Percentiles rank a stretch among this genome's conserved stretches.
phyloP scores from a whole-genome alignment of 2,797 vertebrate species.

The Cynodonichthys magdalenae region DNA sequence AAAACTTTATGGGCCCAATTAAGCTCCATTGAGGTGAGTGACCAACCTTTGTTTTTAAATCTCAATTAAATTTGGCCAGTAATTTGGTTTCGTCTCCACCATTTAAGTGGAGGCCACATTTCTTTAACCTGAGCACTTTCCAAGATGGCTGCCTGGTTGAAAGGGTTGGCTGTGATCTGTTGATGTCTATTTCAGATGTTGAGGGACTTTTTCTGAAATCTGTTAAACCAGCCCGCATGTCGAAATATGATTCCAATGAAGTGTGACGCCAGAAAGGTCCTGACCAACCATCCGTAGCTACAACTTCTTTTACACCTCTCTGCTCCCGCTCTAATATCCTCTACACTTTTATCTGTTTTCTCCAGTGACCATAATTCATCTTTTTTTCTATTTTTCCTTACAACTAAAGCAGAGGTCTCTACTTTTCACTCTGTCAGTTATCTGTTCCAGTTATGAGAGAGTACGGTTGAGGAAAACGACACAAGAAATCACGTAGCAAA shows the following conservation, averaged over 20 bases:
- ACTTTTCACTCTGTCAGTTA: constrained; percentile 77
- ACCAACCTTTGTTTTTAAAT: too few relatives aligned
- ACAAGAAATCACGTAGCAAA: constrained; percentile 26
- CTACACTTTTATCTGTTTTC: constrained; percentile 13
- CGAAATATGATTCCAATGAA: not conserved
- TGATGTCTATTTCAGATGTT: not conserved
- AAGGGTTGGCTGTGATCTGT: not conserved
- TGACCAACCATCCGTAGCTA: not conserved
- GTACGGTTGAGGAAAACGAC: constrained; percentile 62
- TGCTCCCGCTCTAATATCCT: not conserved
- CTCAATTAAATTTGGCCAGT: too few relatives aligned
- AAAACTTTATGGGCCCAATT: too few relatives aligned
- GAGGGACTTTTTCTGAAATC: not conserved
- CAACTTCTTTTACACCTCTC: not conserved
- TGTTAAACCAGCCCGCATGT: not conserved
- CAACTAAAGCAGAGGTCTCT: constrained; percentile 63
- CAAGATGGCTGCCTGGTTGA: not conserved
- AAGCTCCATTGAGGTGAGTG: too few relatives aligned
- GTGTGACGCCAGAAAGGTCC: constrained; percentile 1
- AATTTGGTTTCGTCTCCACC: not conserved
- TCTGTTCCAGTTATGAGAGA: constrained; percentile 65
- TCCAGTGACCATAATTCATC: constrained; percentile 16
- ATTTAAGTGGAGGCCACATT: not conserved
- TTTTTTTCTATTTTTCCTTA: constrained; percentile 39
- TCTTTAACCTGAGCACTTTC: not conserved